Conservation (phyloP, 2,888 invertebrate species). For the Agriopis leucophaearia region DNA sequence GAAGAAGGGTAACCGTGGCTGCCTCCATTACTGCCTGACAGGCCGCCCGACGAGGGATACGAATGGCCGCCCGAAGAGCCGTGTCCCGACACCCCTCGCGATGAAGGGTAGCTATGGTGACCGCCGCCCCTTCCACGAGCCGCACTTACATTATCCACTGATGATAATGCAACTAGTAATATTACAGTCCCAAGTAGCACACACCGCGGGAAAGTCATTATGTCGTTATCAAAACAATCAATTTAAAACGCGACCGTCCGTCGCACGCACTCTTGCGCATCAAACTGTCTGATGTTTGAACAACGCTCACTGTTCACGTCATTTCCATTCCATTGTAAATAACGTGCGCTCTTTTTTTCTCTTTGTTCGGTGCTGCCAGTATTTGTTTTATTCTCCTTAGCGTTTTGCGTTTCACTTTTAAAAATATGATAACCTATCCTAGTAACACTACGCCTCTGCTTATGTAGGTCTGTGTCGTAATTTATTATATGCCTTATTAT, state of each 20-base stretch:
- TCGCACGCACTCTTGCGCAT: conserved; percentile 57
- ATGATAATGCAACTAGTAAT: conserved; percentile 55
- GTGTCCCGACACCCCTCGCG: conserved; percentile 55
- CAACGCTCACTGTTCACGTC: conserved; percentile 26
- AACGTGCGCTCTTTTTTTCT: conserved; percentile 10
- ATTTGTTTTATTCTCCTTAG: neutral
- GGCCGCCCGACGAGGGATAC: conserved; percentile 53
- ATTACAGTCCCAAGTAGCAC: conserved; percentile 61
- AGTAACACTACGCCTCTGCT: no score
- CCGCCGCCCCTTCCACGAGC: conserved; percentile 47
- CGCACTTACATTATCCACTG: conserved; percentile 45
- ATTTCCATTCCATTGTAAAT: conserved; percentile 33
- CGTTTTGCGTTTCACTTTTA: neutral
- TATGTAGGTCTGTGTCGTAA: no score
- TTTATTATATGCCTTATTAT: no score
- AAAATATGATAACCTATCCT: neutral
- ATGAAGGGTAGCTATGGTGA: conserved; percentile 48
- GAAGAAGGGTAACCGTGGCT: conserved; percentile 41
- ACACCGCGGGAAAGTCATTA: conserved; percentile 60
- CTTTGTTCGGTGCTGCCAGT: conserved; percentile 15
- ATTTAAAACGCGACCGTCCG: conserved; percentile 47
- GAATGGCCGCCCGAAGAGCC: conserved; percentile 51
- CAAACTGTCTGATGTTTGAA: conserved; percentile 45
- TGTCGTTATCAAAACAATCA: conserved; percentile 44
- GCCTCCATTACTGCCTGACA: conserved; percentile 50